phyloP scores from a whole-genome alignment of 2,888 invertebrate genomes.

The Scaptomyza flava region DNA sequence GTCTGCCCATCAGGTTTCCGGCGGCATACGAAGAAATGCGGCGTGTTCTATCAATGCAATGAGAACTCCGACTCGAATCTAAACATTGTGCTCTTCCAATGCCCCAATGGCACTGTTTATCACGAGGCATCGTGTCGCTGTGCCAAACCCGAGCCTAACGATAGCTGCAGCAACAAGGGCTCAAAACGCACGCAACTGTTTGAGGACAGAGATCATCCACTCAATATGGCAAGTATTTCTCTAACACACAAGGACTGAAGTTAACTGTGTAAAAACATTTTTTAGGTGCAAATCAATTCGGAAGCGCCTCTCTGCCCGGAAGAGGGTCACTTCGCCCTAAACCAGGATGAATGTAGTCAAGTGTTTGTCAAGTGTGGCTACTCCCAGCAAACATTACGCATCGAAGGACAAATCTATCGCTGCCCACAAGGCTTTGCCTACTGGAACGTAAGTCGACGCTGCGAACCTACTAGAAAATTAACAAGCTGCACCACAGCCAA shows the following conservation, averaged over 20 bases:
- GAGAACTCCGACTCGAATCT: conserved; percentile 88
- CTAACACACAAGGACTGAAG: not conserved
- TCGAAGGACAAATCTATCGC: conserved; percentile 90
- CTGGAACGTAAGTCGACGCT: conserved; percentile 91
- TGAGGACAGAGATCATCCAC: conserved; percentile 67
- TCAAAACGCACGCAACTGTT: conserved; percentile 60
- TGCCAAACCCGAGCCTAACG: conserved; percentile 86
- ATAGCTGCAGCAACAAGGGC: conserved; percentile 55
- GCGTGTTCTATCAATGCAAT: conserved; percentile 93
- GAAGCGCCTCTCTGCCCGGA: conserved; percentile 87
- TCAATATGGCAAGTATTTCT: conserved; percentile 72
- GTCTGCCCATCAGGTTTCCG: conserved; percentile 93
- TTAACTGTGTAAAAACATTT: conserved; percentile 34
- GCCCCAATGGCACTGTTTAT: conserved; percentile 91
- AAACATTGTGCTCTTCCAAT: conserved; percentile 90
- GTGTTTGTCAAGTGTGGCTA: conserved; percentile 90
- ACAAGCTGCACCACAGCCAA: conserved; percentile 85
- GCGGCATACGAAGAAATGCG: conserved; percentile 92
- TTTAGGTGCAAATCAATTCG: conserved; percentile 87
- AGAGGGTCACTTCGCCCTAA: conserved; percentile 89
- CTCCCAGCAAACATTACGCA: conserved; percentile 84
- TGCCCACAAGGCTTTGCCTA: conserved; percentile 91
- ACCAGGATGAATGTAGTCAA: conserved; percentile 88
- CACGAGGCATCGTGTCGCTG: conserved; percentile 90
- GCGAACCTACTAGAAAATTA: conserved; percentile 88